Evolutionary conservation across 2,888 invertebrate species (phyloP).

Genomic region (Brenthis daphne): DNA sequence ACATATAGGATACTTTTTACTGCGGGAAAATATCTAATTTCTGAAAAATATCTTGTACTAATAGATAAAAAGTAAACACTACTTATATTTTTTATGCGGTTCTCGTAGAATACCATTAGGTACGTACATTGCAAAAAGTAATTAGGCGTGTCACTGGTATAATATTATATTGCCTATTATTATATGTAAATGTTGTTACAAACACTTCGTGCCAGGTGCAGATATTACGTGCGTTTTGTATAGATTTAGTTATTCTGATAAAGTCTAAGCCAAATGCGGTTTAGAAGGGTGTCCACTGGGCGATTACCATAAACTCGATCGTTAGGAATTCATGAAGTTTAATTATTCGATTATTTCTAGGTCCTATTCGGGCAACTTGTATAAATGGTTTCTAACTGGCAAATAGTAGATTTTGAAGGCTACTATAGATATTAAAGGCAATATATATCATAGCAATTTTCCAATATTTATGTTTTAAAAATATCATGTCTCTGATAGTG

Average conservation of each 20-base stretch:
- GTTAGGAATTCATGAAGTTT: slow-evolving; percentile 8
- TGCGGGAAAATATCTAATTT: no score
- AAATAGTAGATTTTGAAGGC: neutral
- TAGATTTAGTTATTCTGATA: slow-evolving; percentile 15
- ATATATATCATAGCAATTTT: no score
- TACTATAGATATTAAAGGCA: no score
- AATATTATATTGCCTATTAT: slow-evolving; percentile 3
- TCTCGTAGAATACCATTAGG: no score
- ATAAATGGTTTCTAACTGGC: slow-evolving; percentile 7
- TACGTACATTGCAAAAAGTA: no score
- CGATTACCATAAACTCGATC: slow-evolving; percentile 18
- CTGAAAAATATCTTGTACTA: no score
- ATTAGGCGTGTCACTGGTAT: no score
- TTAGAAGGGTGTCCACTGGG: slow-evolving; percentile 24
- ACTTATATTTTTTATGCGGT: no score
- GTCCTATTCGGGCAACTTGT: slow-evolving; percentile 7
- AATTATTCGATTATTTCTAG: slow-evolving; percentile 17
- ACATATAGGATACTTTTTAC: no score
- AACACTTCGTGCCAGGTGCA: slow-evolving; percentile 10
- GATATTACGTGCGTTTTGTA: slow-evolving; percentile 19
- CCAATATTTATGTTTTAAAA: no score
- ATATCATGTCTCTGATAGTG: no score
- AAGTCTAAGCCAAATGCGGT: neutral
- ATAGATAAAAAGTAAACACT: no score
- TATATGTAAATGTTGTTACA: slow-evolving; percentile 7